Base-by-base conservation (phyloP, 2,113 vertebrate genomes). In the Alexandromys fortis region DNA sequence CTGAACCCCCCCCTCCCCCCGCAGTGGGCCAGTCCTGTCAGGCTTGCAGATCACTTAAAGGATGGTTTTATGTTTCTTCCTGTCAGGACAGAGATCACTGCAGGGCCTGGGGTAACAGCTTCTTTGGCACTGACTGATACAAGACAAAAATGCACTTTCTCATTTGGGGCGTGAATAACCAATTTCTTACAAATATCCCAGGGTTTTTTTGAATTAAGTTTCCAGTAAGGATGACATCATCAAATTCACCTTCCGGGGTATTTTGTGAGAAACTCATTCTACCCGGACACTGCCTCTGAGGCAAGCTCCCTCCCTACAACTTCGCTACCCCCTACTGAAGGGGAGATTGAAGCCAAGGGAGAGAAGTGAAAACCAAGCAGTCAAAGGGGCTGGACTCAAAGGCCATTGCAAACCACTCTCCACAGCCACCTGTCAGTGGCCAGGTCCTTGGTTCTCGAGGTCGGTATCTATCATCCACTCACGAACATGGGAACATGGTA, bases 111-210 rank as follows among this genome's bases (percentile, higher is more conserved):
- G 26, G 67, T 3, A 17, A 52, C 3, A 0, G 61, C 73, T 38
- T 79, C 42, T 47, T 0, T 0, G 61, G 47, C 78, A 10, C 65
- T 7, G 47, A 70, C 68, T 86, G 38, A 5, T 17, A 28, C 0
- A 1, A 38, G 42, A 38, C 17, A 47, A 13, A 67, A 93, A n/a
- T 47, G 73, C 72, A n/a, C 89, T 81, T 72, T 52, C 68, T 72
- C 73, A 11, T 65, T 87, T 86, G n/a, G 76, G 67, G 75, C 65
- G 21, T 35, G 95, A 96, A 75, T 86, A 91, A 78, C 77, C 86
- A 21, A 79, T 65, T 77, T 58, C 38, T 93, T 72, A 52, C 95
- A 90, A 42, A 94, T 52, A 86, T 67, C 26, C 78, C 83, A 28
- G 75, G 11, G 49, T 24, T 79, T 89, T 77, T 77, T 77, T 17